These are phyloP conservation scores for Montipora capitata DNA, from an alignment of 92 coral and sea anemone genomes.

Conservation along the genomic window DNA sequence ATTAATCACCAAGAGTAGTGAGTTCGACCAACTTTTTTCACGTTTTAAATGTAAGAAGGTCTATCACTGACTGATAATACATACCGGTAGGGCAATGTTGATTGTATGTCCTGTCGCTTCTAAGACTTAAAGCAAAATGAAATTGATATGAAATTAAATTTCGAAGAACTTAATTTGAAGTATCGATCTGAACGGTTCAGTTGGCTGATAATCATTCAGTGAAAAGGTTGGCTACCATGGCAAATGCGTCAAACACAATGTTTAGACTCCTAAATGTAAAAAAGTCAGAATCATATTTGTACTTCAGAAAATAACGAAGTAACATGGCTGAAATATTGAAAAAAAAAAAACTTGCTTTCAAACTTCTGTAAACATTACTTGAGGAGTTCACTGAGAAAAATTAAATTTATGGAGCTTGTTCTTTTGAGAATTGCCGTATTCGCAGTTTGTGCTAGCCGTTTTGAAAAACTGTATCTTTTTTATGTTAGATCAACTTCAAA, in stretches of 20 bases:
- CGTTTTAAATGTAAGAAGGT: neutral
- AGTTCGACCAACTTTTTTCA: slow-evolving; percentile 30
- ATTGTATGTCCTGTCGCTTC: neutral
- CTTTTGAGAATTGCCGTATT: neutral
- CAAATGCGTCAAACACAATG: slow-evolving; percentile 40
- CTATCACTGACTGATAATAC: neutral
- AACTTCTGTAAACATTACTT: neutral
- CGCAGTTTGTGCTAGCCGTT: slow-evolving; percentile 21
- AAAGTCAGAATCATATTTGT: slow-evolving; percentile 32
- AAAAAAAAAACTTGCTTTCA: neutral
- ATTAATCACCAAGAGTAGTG: slow-evolving; percentile 1
- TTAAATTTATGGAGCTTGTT: neutral
- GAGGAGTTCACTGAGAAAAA: neutral
- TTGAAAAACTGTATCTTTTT: slow-evolving; percentile 49
- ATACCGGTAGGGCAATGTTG: too few species aligned
- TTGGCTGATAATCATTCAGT: slow-evolving; percentile 16
- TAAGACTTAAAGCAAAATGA: neutral
- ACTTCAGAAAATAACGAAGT: slow-evolving; percentile 7
- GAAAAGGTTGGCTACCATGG: slow-evolving; percentile 12
- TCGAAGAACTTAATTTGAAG: slow-evolving; percentile 17
- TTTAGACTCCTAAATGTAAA: slow-evolving; percentile 29
- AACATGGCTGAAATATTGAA: neutral
- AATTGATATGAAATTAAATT: neutral
- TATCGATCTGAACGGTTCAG: slow-evolving; percentile 9
- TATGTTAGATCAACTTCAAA: slow-evolving; percentile 85